Conservation (phyloP, 2,888 invertebrate genomes). For the Phyllotreta striolata region DNA sequence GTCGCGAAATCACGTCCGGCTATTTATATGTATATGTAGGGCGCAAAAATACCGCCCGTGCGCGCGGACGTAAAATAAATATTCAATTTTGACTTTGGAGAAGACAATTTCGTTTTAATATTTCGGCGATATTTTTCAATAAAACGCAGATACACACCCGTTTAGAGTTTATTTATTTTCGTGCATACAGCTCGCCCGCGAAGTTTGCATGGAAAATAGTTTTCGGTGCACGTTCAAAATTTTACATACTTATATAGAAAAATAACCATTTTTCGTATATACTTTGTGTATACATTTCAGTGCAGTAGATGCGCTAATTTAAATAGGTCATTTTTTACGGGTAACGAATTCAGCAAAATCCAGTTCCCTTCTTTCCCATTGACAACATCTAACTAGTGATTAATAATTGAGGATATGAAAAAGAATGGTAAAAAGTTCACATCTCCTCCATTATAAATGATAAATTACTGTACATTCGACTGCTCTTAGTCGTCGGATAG, state of each 20-base stretch:
- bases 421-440: slow-evolving; percentile 47
- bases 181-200: slow-evolving; percentile 27
- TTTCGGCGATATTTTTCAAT: slow-evolving; percentile 35
- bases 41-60: too few relatives aligned
- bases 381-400: slow-evolving; percentile 37
- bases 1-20: too few relatives aligned
- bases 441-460: slow-evolving; percentile 50
- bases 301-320: slow-evolving; percentile 38
- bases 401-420: slow-evolving; percentile 39
- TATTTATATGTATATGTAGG: too few relatives aligned
- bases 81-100: slow-evolving; percentile 32
- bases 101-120: slow-evolving; percentile 34
- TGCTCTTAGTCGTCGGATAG: slow-evolving; percentile 47
- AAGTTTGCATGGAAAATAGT: slow-evolving; percentile 24
- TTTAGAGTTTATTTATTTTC: slow-evolving; percentile 34
- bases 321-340: slow-evolving; percentile 44
- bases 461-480: slow-evolving; percentile 49
- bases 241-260: too few relatives aligned
- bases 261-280: not conserved
- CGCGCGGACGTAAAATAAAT: slow-evolving; percentile 31
- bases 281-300: too few relatives aligned
- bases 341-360: slow-evolving; percentile 14
- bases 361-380: slow-evolving; percentile 21
- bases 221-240: slow-evolving; percentile 21
- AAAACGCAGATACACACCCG: slow-evolving; percentile 26